These are phyloP conservation scores for Colius striatus DNA, from an alignment of 2,113 vertebrate genomes.

Conservation along the genomic window DNA sequence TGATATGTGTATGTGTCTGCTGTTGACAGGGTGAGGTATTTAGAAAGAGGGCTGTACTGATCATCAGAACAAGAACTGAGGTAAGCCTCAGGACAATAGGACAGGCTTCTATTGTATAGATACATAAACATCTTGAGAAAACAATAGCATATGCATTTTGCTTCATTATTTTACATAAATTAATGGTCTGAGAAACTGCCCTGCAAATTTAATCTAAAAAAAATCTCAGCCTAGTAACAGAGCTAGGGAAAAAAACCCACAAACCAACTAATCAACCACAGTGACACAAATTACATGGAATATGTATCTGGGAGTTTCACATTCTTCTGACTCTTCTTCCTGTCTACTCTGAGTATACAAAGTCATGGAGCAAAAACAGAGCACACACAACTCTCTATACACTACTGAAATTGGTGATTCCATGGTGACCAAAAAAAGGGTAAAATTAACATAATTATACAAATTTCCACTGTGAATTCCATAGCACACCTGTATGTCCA, in stretches of 20 bases:
- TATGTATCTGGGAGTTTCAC: background rate
- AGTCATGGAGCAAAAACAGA: fast-evolving
- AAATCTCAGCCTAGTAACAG: background rate
- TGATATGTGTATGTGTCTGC: background rate
- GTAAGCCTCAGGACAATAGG: background rate
- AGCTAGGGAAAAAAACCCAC: background rate
- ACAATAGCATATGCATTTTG: fast-evolving
- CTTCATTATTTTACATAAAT: background rate
- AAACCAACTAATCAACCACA: background rate
- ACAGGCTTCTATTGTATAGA: background rate
- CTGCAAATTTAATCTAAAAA: background rate
- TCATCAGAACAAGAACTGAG: background rate
- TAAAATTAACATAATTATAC: background rate
- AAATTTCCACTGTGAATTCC: background rate
- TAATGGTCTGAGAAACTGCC: background rate
- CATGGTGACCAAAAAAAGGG: background rate
- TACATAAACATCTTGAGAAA: background rate
- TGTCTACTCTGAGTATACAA: background rate
- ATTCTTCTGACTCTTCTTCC: background rate
- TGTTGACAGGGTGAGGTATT: background rate
- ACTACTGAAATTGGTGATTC: background rate
- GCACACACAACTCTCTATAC: background rate
- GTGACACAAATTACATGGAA: background rate
- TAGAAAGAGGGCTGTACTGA: background rate
- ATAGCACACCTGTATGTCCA: background rate